Percentiles rank a stretch among this genome's conserved stretches.
Evolutionary conservation across 2,888 invertebrate species (phyloP).

Genomic region (Drosophila subquinaria): DNA sequence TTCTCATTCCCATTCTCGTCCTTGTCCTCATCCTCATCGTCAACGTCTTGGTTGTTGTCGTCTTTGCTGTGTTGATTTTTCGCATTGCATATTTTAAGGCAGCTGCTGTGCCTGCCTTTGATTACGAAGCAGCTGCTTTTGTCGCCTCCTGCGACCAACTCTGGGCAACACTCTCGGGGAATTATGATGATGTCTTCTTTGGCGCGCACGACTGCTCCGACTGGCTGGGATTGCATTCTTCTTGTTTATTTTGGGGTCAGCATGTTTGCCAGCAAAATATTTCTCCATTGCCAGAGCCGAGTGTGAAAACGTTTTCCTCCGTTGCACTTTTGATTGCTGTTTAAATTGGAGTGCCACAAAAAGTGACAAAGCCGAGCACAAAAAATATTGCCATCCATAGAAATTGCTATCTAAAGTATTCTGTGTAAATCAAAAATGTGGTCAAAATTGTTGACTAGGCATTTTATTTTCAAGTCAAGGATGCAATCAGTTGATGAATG

Average conservation of each 20-base stretch:
- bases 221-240: slow-evolving; percentile 50
- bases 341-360: slow-evolving; percentile 61
- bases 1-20: slow-evolving; percentile 1
- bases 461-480: slow-evolving; percentile 17
- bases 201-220: slow-evolving; percentile 68
- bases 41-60: slow-evolving; percentile 13
- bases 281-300: slow-evolving; percentile 59
- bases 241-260: slow-evolving; percentile 78
- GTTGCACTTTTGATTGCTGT: slow-evolving; percentile 77
- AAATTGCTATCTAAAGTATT: slow-evolving; percentile 20
- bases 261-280: slow-evolving; percentile 75
- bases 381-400: slow-evolving; percentile 41
- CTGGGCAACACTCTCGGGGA: slow-evolving; percentile 44
- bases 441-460: slow-evolving; percentile 51
- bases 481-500: slow-evolving; percentile 41
- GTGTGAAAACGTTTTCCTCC: slow-evolving; percentile 74
- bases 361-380: slow-evolving; percentile 34
- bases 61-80: slow-evolving; percentile 76
- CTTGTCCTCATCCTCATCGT: slow-evolving; percentile 19
- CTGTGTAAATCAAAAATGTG: slow-evolving; percentile 44
- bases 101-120: slow-evolving; percentile 55
- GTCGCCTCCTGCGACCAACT: slow-evolving; percentile 42
- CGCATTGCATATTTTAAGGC: slow-evolving; percentile 76
- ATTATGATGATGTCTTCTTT: slow-evolving; percentile 74
- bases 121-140: slow-evolving; percentile 52